Evolutionary conservation across 2,888 invertebrate genomes (phyloP).

Genomic region (Zhuqinia jingwanae): DNA sequence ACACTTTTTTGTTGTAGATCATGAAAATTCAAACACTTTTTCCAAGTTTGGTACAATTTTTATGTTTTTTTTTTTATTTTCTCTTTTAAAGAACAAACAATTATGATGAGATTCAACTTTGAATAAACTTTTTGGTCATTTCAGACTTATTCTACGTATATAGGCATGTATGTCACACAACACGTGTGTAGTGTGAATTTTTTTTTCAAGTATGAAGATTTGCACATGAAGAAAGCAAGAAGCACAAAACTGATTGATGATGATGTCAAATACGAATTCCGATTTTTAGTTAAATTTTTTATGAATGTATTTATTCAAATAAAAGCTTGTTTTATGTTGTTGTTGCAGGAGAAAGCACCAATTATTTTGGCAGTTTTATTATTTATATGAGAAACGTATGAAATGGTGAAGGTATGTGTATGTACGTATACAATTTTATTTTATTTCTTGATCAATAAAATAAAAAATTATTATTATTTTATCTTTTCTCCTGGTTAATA

Average conservation of each 20-base stretch:
- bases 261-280: neutral
- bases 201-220: neutral
- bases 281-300: neutral
- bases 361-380: constrained; percentile 41
- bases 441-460: neutral
- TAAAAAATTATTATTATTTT: too few species aligned
- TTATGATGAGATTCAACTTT: neutral
- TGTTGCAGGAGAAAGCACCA: constrained; percentile 41
- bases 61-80: neutral
- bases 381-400: neutral
- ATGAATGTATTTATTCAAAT: neutral
- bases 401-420: neutral
- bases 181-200: neutral
- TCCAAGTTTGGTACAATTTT: too few species aligned
- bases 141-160: constrained; percentile 25
- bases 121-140: neutral
- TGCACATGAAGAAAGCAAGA: neutral
- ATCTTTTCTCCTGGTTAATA: neutral
- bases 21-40: too few species aligned
- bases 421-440: neutral
- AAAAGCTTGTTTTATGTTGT: too few species aligned
- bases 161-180: neutral
- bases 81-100: neutral
- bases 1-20: too few species aligned
- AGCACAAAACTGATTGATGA: neutral